These are phyloP conservation scores for Struthidea cinerea DNA, from an alignment of 2,113 vertebrate species.

Conservation along the genomic window DNA sequence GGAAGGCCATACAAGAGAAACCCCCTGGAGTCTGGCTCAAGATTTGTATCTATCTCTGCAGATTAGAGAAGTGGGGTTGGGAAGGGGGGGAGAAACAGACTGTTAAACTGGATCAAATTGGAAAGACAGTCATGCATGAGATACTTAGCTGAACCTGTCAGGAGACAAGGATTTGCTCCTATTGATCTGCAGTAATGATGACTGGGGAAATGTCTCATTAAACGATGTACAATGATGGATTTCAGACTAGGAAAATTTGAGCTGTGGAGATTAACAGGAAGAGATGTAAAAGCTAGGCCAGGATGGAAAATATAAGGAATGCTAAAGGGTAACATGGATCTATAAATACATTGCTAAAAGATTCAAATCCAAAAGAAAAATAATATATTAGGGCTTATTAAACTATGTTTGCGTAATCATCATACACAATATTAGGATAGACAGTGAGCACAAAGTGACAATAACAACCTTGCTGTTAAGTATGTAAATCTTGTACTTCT, in stretches of 20 bases:
- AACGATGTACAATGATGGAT: neutral
- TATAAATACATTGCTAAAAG: neutral
- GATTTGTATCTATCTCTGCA: slow-evolving; percentile 43
- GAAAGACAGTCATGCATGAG: slow-evolving; percentile 56
- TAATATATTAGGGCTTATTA: neutral
- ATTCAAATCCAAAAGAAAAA: neutral
- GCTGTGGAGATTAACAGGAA: neutral
- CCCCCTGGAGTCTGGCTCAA: slow-evolving; percentile 27
- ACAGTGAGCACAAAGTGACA: neutral
- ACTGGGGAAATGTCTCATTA: slow-evolving; percentile 50
- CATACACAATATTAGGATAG: neutral
- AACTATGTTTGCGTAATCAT: neutral
- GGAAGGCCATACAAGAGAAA: neutral
- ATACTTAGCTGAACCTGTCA: slow-evolving; percentile 57
- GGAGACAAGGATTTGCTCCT: slow-evolving; percentile 62
- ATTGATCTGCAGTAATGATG: slow-evolving; percentile 50
- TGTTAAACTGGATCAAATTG: slow-evolving; percentile 53
- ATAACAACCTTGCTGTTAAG: neutral
- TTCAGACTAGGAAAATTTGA: slow-evolving; percentile 15
- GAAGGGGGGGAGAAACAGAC: slow-evolving; percentile 9
- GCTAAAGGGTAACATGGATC: neutral
- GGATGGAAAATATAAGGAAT: neutral
- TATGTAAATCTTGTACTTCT: neutral
- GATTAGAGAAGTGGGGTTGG: slow-evolving; percentile 17
- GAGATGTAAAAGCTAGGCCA: neutral